Conservation (phyloP, 1,140 invertebrate genomes). For the Bombus soroeensis region DNA sequence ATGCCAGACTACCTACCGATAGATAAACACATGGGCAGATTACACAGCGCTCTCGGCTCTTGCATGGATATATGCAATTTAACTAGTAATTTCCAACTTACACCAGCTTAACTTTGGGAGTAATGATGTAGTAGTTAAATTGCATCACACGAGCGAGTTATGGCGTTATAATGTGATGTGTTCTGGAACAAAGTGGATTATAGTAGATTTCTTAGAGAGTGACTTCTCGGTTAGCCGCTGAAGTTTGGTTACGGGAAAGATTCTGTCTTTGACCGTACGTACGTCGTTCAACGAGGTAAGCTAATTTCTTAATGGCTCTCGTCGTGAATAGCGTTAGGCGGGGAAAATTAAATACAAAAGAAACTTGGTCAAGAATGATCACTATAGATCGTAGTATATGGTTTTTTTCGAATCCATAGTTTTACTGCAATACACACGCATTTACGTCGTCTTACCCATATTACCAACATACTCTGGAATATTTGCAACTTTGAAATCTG, state of each 20-base stretch:
- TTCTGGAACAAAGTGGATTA: conserved; percentile 66
- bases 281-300: neutral
- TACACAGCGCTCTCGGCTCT: conserved; percentile 76
- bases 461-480: too few species aligned
- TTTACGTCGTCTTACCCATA: too few species aligned
- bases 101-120: conserved; percentile 79
- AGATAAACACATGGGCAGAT: conserved; percentile 81
- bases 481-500: neutral
- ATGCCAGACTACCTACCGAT: conserved; percentile 73
- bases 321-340: neutral
- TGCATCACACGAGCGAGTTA: conserved; percentile 79
- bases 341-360: neutral
- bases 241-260: conserved; percentile 40
- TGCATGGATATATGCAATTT: conserved; percentile 81
- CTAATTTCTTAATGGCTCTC: neutral
- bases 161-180: conserved; percentile 70
- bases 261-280: conserved; percentile 36
- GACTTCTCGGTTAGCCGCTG: conserved; percentile 27
- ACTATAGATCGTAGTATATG: too few species aligned
- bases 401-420: too few species aligned
- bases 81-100: conserved; percentile 82
- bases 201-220: conserved; percentile 62
- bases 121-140: conserved; percentile 82
- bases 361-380: neutral
- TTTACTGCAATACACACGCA: neutral